These are phyloP conservation scores for Caiman crocodilus DNA, from an alignment of 2,797 vertebrate genomes.

Conservation along the genomic window DNA sequence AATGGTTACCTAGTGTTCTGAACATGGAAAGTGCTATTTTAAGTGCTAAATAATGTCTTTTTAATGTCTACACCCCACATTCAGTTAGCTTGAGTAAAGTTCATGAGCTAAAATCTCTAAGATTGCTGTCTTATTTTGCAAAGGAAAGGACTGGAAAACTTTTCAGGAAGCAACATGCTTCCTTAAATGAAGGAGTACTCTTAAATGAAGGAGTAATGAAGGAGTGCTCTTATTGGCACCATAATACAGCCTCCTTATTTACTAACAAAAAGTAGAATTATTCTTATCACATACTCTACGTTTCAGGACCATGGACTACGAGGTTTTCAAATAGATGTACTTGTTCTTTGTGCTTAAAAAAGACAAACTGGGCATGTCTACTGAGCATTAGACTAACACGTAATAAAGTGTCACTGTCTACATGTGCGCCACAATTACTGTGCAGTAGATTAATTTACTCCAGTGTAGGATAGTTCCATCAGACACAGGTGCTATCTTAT, in stretches of 20 bases:
- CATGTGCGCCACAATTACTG: no score
- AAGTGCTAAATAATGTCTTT: constrained; percentile 9
- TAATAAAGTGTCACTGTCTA: no score
- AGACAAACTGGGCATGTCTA: not conserved
- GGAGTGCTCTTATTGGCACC: constrained; percentile 5
- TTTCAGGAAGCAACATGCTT: not conserved
- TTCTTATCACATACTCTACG: not conserved
- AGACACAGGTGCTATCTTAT: no score
- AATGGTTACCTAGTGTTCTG: not conserved
- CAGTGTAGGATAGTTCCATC: no score
- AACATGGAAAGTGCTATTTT: not conserved
- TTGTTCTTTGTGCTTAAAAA: not conserved
- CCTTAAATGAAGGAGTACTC: no score
- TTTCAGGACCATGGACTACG: not conserved
- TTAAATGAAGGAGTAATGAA: constrained; percentile 1
- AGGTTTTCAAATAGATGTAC: not conserved
- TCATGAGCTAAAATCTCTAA: not conserved
- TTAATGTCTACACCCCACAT: not conserved
- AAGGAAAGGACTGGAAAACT: not conserved
- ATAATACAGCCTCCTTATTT: constrained; percentile 17
- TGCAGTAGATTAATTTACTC: no score
- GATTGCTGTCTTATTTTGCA: not conserved
- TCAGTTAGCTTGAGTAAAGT: constrained; percentile 10
- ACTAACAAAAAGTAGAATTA: not conserved
- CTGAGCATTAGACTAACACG: no score